A percentile compares a stretch with the other conserved stretches of the same genome.
These are phyloP conservation scores for Sepioteuthis lessoniana DNA, from an alignment of 2,888 invertebrate species.

Conservation along the genomic window DNA sequence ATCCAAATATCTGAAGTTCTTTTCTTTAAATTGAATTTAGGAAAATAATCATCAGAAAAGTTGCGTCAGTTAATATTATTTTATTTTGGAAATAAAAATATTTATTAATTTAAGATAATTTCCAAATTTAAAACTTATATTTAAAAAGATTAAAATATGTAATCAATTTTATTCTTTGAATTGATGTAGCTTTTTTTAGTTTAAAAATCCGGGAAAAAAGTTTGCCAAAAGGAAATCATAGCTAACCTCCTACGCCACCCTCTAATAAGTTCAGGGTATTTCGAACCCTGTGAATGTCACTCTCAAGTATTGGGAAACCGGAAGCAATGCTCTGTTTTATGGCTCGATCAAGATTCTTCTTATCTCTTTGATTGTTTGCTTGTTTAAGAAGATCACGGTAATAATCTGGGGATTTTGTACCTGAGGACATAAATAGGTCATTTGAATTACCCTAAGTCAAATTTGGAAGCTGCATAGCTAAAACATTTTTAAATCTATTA, in stretches of 20 bases:
- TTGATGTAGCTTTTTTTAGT: no score
- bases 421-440: background rate
- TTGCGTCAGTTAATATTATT: background rate
- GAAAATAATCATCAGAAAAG: background rate
- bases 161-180: no score
- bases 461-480: no score
- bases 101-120: no score
- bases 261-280: background rate
- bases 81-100: no score
- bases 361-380: conserved; percentile 34
- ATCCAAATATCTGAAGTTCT: background rate
- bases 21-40: background rate
- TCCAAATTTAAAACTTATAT: no score
- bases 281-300: background rate
- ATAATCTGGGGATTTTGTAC: background rate
- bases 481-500: no score
- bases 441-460: no score
- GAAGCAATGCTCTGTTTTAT: background rate
- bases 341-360: background rate
- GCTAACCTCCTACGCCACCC: conserved; percentile 39
- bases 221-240: background rate
- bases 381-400: background rate
- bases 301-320: conserved; percentile 24
- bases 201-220: no score
- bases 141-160: no score